Evolutionary conservation across 2,113 vertebrate species (phyloP), one percentile per base, ranked within the genome.

Genomic region (Hylia prasina): DNA sequence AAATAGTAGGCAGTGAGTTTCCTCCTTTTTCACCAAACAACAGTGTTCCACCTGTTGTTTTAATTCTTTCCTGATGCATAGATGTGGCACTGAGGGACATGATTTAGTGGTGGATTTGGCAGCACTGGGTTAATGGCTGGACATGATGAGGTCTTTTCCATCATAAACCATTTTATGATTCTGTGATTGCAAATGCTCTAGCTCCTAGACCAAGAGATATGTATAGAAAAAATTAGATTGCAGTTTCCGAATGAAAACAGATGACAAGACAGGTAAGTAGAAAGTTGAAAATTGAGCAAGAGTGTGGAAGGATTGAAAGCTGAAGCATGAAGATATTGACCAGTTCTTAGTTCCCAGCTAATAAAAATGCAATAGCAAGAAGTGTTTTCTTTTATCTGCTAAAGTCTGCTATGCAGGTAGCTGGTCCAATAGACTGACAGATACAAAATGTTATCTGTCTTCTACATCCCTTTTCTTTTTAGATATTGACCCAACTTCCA

Each of bases 311-410:
- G 22, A 61, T 22, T 64, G 15, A 47, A 78, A 87, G 44, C 31
- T 87, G 35, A 19, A 53, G 57, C 4, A 15, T 73, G 42, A 77
- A 71, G 60, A 54, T 79, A 84, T 21, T 87, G 81, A 78, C 57
- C 37, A 28, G 7, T 85, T 91, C 66, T 90, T 33, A 37, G 57
- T 65, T 94, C n/a, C 28, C 28, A 85, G 66, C 47, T 61, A 68
- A 88, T 87, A 79, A 76, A 82, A 87, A 87, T 57, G 57, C 31
- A 82, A 47, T 48, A 70, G 37, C 24, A 90, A 81, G 39, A 77
- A 82, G 4, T 15, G 53, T 51, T 93, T 87, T 70, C 39, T 78
- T 78, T 87, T 72, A 79, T 79, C 70, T 75, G 22, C 48, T 68
- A 22, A 83, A 82, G 35, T 76, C 78, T 73, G 18, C 33, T 70